Evolutionary conservation across 2,888 invertebrate genomes (phyloP).

Genomic region (Microctonus aethiopoides): DNA sequence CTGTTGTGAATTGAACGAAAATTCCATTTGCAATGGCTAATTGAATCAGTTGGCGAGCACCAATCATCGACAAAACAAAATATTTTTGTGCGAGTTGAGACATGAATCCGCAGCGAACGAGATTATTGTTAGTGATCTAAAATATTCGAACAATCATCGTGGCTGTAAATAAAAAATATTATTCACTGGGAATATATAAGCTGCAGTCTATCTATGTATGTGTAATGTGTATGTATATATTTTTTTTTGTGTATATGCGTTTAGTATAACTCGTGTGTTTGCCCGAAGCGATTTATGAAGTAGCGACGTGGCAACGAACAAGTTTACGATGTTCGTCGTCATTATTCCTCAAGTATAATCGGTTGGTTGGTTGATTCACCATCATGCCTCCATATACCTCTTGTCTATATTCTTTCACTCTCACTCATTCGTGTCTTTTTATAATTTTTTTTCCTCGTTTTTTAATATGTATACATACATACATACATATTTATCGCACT

Average conservation of each 20-base stretch:
- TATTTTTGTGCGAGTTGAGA: too few species aligned
- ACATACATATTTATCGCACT: constrained; percentile 33
- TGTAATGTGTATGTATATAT: too few species aligned
- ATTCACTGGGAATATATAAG: background rate
- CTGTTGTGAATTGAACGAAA: constrained; percentile 39
- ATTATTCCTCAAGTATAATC: constrained; percentile 43
- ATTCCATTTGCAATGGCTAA: constrained; percentile 45
- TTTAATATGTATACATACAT: constrained; percentile 7
- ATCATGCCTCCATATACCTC: background rate
- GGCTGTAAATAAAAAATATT: background rate
- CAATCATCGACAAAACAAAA: constrained; percentile 37
- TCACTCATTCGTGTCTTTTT: background rate
- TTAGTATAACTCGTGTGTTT: too few species aligned
- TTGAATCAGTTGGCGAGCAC: constrained; percentile 40
- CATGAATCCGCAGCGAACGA: background rate
- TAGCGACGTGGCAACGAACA: constrained; percentile 34
- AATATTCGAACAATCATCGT: background rate
- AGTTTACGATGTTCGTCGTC: constrained; percentile 41
- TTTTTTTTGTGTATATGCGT: too few species aligned
- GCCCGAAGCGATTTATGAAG: constrained; percentile 38
- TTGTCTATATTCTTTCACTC: background rate
- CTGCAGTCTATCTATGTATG: too few species aligned
- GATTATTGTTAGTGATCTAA: background rate
- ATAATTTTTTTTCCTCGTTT: constrained; percentile 10
- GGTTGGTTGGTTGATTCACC: constrained; percentile 7